Evolutionary conservation across 92 coral and sea anemone genomes (phyloP).

Genomic region (Epizoanthus stellaris): DNA sequence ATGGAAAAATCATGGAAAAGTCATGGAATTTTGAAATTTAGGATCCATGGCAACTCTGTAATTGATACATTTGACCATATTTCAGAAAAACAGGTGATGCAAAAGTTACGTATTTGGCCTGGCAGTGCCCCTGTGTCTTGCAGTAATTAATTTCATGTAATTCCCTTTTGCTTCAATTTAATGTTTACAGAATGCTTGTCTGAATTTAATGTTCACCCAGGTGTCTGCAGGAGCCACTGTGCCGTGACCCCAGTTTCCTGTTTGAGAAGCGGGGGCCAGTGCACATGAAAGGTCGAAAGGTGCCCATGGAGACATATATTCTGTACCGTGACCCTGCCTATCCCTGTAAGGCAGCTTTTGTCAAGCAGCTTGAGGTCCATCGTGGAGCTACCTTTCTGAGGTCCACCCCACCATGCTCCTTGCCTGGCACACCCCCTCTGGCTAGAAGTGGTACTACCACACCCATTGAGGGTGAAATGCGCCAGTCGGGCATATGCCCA

Average conservation of each 20-base stretch:
- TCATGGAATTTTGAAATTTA: too few relatives aligned
- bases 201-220: conserved; percentile 43
- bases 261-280: conserved; percentile 89
- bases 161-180: too few relatives aligned
- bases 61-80: too few relatives aligned
- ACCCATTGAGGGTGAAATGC: not conserved
- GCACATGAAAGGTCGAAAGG: conserved; percentile 86
- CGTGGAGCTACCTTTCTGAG: not conserved
- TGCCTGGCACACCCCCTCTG: not conserved
- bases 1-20: too few relatives aligned
- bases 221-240: conserved; percentile 76
- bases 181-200: too few relatives aligned
- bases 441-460: not conserved
- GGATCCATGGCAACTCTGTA: too few relatives aligned
- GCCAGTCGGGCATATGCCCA: not conserved
- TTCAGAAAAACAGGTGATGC: too few relatives aligned
- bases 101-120: too few relatives aligned
- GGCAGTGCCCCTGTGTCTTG: too few relatives aligned
- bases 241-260: conserved; percentile 78
- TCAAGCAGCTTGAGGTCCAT: conserved; percentile 44
- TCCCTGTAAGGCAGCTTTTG: conserved; percentile 43
- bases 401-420: not conserved
- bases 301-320: conserved; percentile 81
- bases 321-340: conserved; percentile 70
- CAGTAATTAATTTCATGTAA: too few relatives aligned